A percentile compares a stretch with the other conserved stretches of the same genome.
Evolutionary conservation across 2,113 vertebrate genomes (phyloP).

Genomic region (Columbina picui): DNA sequence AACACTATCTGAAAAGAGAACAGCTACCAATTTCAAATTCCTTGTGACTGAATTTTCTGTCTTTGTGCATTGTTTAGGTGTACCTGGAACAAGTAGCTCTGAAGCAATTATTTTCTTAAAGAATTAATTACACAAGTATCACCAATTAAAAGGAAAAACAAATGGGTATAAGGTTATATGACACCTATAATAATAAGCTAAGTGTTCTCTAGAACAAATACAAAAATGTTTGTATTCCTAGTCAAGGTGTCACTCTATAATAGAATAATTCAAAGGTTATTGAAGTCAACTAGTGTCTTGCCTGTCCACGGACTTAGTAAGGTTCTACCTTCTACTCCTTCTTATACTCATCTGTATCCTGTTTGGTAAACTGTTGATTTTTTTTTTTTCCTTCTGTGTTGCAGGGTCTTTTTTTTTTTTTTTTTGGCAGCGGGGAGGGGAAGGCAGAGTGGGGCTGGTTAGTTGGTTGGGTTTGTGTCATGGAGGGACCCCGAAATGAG

Average conservation of each 20-base stretch:
- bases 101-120: background rate
- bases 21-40: background rate
- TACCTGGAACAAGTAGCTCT: background rate
- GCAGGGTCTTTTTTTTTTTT: accelerated
- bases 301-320: accelerated
- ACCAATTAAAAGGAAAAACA: background rate
- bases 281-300: background rate
- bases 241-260: background rate
- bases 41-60: background rate
- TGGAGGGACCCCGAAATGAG: too few species aligned
- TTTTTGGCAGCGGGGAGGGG: background rate
- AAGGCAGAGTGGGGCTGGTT: too few species aligned
- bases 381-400: background rate
- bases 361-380: background rate
- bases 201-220: background rate
- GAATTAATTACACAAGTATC: background rate
- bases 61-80: background rate
- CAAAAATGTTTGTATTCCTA: background rate
- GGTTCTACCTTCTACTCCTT: background rate
- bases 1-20: background rate
- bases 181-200: background rate
- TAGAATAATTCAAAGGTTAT: background rate
- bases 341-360: background rate
- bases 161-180: background rate
- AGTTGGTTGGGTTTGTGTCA: too few species aligned